Percentiles rank a stretch among this genome's conserved stretches.
Evolutionary conservation across 2,797 vertebrate genomes (phyloP).

Genomic region (Diceros bicornis): DNA sequence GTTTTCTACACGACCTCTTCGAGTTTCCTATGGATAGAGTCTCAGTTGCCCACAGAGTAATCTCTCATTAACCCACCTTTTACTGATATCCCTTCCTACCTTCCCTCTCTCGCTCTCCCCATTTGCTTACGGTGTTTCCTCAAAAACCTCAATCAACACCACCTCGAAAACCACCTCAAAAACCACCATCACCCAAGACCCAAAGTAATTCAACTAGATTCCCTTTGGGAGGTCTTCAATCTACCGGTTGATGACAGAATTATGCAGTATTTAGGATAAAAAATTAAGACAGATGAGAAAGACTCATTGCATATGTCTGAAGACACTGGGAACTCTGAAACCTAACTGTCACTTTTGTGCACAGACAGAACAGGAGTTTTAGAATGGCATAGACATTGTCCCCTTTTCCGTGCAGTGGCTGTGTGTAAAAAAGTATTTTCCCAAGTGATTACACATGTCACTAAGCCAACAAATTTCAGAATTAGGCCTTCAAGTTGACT

Average conservation of each 20-base stretch:
- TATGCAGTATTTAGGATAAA: neutral
- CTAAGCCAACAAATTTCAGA: slow-evolving; percentile 48
- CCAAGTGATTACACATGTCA: neutral
- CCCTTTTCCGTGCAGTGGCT: neutral
- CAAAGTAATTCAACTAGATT: neutral
- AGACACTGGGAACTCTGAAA: slow-evolving; percentile 5
- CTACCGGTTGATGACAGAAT: slow-evolving; percentile 25
- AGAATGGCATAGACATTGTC: neutral
- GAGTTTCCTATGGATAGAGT: neutral
- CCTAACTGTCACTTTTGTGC: neutral
- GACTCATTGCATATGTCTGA: neutral
- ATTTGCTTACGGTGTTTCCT: slow-evolving; percentile 1
- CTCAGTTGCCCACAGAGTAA: neutral
- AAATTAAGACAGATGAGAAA: slow-evolving; percentile 44
- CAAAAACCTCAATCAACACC: no score
- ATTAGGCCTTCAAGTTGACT: slow-evolving; percentile 46
- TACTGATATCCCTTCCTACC: neutral
- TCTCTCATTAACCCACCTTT: neutral
- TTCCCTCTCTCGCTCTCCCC: neutral
- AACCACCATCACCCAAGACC: neutral
- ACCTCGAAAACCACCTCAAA: no score
- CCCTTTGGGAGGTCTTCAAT: neutral
- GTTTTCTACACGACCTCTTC: neutral
- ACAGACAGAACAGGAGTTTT: neutral
- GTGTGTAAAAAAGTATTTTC: neutral